phyloP scores from a whole-genome alignment of 2,797 vertebrate genomes.

The Siniperca obscura region DNA sequence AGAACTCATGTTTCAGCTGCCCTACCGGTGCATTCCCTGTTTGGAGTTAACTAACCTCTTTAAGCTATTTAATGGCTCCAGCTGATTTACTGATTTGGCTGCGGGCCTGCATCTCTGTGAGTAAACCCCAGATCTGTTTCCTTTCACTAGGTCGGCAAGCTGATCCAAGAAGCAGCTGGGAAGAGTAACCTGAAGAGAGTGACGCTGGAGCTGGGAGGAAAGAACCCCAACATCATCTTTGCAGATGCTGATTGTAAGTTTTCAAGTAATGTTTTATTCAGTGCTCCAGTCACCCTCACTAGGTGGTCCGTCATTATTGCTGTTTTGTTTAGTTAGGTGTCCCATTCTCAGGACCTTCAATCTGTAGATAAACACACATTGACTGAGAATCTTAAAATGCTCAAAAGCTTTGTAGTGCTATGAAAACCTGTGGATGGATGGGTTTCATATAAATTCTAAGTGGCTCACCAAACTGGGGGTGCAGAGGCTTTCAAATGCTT shows the following conservation, averaged over 20 bases:
- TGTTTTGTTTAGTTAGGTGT: constrained; percentile 40
- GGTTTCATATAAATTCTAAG: constrained; percentile 77
- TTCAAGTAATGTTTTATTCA: constrained; percentile 60
- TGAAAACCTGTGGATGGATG: constrained; percentile 77
- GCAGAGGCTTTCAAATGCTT: constrained; percentile 83
- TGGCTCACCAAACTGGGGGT: constrained; percentile 77
- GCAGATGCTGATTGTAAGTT: constrained; percentile 98
- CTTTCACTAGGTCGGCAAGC: constrained; percentile 92
- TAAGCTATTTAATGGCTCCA: constrained; percentile 80
- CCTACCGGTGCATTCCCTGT: constrained; percentile 57
- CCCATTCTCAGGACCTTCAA: constrained; percentile 26
- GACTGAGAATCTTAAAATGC: constrained; percentile 37
- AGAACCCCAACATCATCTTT: constrained; percentile 99
- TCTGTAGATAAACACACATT: constrained; percentile 42
- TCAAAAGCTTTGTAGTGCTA: constrained; percentile 56
- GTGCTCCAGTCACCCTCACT: constrained; percentile 51
- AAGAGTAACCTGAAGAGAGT: constrained; percentile 99
- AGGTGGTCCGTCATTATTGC: constrained; percentile 55
- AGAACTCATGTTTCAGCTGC: constrained; percentile 75
- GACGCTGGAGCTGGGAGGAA: constrained; percentile 98
- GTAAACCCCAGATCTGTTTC: constrained; percentile 78
- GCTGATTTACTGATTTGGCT: constrained; percentile 79
- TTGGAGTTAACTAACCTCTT: constrained; percentile 76
- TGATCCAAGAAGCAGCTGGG: constrained; percentile 99
- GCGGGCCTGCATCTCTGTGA: constrained; percentile 69